Evolutionary conservation across 92 coral and sea anemone genomes (phyloP).

Genomic region (Pocillopora grandis): DNA sequence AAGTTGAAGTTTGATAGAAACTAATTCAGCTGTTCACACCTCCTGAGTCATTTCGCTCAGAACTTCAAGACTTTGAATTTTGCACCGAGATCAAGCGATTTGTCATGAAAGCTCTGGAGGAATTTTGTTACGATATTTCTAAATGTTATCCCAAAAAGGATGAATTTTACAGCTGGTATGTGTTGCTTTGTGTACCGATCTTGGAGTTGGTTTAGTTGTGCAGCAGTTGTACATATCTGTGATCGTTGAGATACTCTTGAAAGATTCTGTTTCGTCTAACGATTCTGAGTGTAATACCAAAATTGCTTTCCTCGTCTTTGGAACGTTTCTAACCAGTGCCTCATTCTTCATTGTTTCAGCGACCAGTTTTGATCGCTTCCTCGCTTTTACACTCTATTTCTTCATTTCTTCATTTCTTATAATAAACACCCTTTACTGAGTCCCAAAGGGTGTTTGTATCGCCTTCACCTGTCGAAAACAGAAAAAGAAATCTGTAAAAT

Average conservation of each 20-base stretch:
- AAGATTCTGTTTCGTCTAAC: not conserved
- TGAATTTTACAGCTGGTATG: not conserved
- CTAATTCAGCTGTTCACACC: no score
- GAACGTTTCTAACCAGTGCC: conserved; percentile 1
- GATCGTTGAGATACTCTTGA: not conserved
- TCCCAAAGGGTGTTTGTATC: no score
- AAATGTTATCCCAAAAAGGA: conserved; percentile 5
- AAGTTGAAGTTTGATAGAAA: no score
- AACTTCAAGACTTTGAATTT: no score
- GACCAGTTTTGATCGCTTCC: conserved; percentile 16
- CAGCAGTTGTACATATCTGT: conserved; percentile 17
- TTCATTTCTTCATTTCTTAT: not conserved
- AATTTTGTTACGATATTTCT: conserved; percentile 15
- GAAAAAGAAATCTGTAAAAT: no score
- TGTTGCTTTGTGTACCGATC: not conserved
- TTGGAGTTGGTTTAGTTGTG: conserved; percentile 4
- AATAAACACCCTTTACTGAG: no score
- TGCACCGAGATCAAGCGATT: no score
- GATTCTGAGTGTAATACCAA: conserved; percentile 2
- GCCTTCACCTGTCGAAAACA: not conserved
- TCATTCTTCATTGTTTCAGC: not conserved
- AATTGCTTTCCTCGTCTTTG: conserved; percentile 18
- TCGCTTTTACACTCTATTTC: not conserved
- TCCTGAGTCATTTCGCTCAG: no score
- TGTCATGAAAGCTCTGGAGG: no score